Conservation (phyloP, 2,888 invertebrate species). For the Hypsopygia costalis region DNA sequence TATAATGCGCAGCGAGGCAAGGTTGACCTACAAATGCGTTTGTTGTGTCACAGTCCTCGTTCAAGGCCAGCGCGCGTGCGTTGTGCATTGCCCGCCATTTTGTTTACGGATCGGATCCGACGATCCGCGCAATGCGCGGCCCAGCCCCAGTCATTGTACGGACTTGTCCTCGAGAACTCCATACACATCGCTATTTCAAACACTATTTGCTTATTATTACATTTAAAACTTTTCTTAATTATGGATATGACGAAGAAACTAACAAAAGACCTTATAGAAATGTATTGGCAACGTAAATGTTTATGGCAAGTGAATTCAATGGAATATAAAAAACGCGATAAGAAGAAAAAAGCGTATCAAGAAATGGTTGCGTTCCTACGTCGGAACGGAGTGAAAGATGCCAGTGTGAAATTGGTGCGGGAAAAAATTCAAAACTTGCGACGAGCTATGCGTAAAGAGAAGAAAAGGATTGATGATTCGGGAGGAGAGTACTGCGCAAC, state of each 20-base stretch:
- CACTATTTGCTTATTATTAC: not conserved
- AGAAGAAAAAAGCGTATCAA: constrained; percentile 12
- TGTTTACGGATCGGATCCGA: constrained; percentile 15
- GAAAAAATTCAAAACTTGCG: constrained; percentile 16
- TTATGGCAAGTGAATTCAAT: constrained; percentile 14
- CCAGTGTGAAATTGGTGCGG: constrained; percentile 10
- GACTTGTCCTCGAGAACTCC: not conserved
- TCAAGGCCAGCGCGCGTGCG: constrained; percentile 14
- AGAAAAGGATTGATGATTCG: constrained; percentile 11
- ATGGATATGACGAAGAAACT: constrained; percentile 14
- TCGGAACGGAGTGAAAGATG: constrained; percentile 13
- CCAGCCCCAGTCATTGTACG: constrained; percentile 2
- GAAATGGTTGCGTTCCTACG: constrained; percentile 13
- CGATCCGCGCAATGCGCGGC: constrained; percentile 4
- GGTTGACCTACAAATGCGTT: constrained; percentile 12
- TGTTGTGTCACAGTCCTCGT: constrained; percentile 9
- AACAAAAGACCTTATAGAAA: constrained; percentile 14
- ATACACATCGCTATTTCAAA: no score
- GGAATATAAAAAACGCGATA: constrained; percentile 12
- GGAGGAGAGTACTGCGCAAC: constrained; percentile 13
- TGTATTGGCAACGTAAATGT: constrained; percentile 16
- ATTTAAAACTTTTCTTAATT: not conserved
- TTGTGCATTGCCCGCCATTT: constrained; percentile 12
- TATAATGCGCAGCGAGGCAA: no score
- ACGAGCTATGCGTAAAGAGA: constrained; percentile 15